Evolutionary conservation across 2,888 invertebrate species (phyloP).

Genomic region (Aricia artaxerxes): DNA sequence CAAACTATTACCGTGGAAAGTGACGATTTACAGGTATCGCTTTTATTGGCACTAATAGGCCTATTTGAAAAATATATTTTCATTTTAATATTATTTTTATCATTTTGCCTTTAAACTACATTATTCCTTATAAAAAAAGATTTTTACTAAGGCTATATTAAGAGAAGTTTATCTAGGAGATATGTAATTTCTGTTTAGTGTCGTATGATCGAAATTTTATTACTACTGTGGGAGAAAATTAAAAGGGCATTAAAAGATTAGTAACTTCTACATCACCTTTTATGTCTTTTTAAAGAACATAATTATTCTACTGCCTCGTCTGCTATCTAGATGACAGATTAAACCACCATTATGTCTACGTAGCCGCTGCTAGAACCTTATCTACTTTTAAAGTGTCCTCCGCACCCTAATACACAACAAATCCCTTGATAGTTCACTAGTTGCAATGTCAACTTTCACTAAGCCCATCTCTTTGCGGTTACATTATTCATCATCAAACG

Average conservation of each 20-base stretch:
- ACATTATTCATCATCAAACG: background rate
- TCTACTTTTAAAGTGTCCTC: constrained; percentile 58
- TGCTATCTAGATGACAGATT: background rate
- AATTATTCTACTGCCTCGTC: background rate
- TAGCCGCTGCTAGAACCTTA: constrained; percentile 52
- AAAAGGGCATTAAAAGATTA: no score
- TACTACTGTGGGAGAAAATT: no score
- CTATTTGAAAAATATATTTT: background rate
- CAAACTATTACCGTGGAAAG: constrained; percentile 26
- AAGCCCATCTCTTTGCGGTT: constrained; percentile 45
- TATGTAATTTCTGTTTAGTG: no score
- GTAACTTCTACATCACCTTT: no score
- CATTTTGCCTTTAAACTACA: background rate
- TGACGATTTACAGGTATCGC: constrained; percentile 9
- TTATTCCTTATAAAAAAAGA: no score
- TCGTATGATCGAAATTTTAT: no score
- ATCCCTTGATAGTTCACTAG: constrained; percentile 76
- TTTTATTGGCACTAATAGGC: background rate
- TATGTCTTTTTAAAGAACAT: no score
- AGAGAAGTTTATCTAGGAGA: no score
- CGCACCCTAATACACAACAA: constrained; percentile 66
- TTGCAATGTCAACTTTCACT: constrained; percentile 69
- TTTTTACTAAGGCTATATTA: background rate
- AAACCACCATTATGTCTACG: constrained; percentile 36
- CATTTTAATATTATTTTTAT: background rate